phyloP scores from a whole-genome alignment of 2,888 invertebrate species.

The Fragum fragum region DNA sequence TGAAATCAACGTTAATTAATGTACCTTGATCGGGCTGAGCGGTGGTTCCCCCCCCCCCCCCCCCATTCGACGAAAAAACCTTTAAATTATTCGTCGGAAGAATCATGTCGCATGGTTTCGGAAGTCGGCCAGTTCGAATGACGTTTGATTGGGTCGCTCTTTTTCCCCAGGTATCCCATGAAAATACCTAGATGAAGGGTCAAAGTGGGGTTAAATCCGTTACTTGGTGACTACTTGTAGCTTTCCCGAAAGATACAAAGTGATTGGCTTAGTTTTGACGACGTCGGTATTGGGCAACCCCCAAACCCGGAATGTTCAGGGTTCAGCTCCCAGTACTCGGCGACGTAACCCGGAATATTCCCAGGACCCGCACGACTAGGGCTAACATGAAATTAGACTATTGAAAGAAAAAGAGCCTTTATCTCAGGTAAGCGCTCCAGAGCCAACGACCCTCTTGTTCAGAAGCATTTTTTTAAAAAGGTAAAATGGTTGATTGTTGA shows the following conservation, averaged over 20 bases:
- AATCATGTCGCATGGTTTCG: neutral
- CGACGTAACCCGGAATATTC: constrained; percentile 21
- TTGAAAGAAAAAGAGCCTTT: too few species aligned
- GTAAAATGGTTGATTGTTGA: too few species aligned
- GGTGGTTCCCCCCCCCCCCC: too few species aligned
- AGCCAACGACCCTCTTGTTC: too few species aligned
- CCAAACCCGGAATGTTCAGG: constrained; percentile 29
- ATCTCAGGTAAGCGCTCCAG: too few species aligned
- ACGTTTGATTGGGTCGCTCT: too few species aligned
- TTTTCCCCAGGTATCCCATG: too few species aligned
- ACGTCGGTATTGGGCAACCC: neutral
- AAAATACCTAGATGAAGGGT: too few species aligned
- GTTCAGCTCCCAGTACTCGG: constrained; percentile 12
- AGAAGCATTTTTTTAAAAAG: too few species aligned
- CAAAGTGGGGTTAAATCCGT: neutral
- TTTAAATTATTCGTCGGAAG: constrained; percentile 1
- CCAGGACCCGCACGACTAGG: constrained; percentile 30
- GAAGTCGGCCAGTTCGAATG: neutral
- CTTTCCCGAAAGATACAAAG: too few species aligned
- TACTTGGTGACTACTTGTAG: neutral
- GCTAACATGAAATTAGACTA: too few species aligned
- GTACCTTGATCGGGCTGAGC: neutral
- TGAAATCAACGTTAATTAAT: neutral
- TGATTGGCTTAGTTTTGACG: neutral
- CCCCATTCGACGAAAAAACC: too few species aligned